These are phyloP conservation scores for Heliconius hermathena DNA, from an alignment of 1,140 invertebrate genomes.

Conservation along the genomic window DNA sequence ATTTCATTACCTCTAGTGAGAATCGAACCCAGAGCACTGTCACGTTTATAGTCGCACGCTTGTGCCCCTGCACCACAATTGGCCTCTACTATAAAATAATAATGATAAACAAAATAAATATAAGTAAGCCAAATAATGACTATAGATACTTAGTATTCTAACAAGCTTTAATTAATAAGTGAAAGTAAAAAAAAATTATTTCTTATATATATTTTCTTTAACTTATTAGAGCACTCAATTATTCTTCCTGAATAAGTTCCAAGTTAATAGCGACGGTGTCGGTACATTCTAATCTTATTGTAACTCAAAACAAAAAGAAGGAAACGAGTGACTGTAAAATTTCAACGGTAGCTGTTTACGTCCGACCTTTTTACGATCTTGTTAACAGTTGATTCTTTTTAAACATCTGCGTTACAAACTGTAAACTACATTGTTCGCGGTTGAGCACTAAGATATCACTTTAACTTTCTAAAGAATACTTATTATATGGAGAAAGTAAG, in stretches of 20 bases:
- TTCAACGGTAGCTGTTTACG: slow-evolving; percentile 76
- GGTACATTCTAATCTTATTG: slow-evolving; percentile 26
- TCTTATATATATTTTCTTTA: background rate
- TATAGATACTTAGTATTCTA: too few species aligned
- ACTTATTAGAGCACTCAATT: background rate
- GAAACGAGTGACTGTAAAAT: slow-evolving; percentile 75
- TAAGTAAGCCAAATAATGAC: too few species aligned
- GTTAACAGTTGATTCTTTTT: slow-evolving; percentile 80
- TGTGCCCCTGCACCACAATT: too few species aligned
- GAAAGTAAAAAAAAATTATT: background rate
- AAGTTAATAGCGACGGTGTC: slow-evolving; percentile 8
- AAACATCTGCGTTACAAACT: slow-evolving; percentile 76
- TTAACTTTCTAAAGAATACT: slow-evolving; percentile 12
- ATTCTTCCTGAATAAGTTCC: background rate
- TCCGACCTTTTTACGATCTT: slow-evolving; percentile 75
- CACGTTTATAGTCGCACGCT: too few species aligned
- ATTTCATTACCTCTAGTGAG: too few species aligned
- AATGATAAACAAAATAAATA: background rate
- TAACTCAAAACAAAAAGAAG: slow-evolving; percentile 51
- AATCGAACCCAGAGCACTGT: too few species aligned
- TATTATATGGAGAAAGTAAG: background rate
- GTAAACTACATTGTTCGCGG: slow-evolving; percentile 78
- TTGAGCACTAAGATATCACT: slow-evolving; percentile 59
- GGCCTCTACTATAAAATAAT: background rate
- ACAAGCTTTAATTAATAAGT: too few species aligned